A percentile compares a stretch with the other conserved stretches of the same genome.
Evolutionary conservation across 1,140 invertebrate genomes (phyloP).

Genomic region (Cephus cinctus): DNA sequence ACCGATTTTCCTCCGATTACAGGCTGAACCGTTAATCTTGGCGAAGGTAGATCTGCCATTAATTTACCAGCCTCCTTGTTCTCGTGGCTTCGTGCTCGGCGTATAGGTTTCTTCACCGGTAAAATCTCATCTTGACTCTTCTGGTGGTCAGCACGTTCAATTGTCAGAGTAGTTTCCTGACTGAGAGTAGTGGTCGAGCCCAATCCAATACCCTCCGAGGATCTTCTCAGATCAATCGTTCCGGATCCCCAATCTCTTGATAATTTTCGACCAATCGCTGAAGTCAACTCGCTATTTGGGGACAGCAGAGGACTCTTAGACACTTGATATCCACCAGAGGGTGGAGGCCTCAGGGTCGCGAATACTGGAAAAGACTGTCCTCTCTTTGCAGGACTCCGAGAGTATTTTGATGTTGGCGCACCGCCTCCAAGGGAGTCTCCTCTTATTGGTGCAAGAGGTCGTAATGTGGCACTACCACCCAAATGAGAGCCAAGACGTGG

Average conservation of each 20-base stretch:
- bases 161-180: conserved; percentile 32
- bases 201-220: conserved; percentile 43
- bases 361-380: conserved; percentile 54
- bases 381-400: conserved; percentile 49
- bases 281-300: conserved; percentile 49
- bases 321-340: conserved; percentile 31
- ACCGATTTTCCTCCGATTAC: conserved; percentile 46
- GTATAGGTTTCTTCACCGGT: conserved; percentile 42
- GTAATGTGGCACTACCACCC: conserved; percentile 43
- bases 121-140: conserved; percentile 33
- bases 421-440: conserved; percentile 40
- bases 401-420: conserved; percentile 39
- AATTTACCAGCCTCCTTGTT: conserved; percentile 37
- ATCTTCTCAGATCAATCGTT: conserved; percentile 42
- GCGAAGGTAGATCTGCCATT: conserved; percentile 39
- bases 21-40: conserved; percentile 43
- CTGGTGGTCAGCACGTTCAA: conserved; percentile 26
- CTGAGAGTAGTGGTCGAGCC: conserved; percentile 33
- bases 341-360: conserved; percentile 41
- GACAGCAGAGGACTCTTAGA: conserved; percentile 48
- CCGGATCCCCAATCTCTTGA: conserved; percentile 52
- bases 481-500: conserved; percentile 41
- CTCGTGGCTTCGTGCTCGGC: conserved; percentile 51
- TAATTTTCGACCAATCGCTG: conserved; percentile 45
- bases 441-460: conserved; percentile 34